phyloP scores from a whole-genome alignment of 1,140 invertebrate genomes.

The Papilio polytes region DNA sequence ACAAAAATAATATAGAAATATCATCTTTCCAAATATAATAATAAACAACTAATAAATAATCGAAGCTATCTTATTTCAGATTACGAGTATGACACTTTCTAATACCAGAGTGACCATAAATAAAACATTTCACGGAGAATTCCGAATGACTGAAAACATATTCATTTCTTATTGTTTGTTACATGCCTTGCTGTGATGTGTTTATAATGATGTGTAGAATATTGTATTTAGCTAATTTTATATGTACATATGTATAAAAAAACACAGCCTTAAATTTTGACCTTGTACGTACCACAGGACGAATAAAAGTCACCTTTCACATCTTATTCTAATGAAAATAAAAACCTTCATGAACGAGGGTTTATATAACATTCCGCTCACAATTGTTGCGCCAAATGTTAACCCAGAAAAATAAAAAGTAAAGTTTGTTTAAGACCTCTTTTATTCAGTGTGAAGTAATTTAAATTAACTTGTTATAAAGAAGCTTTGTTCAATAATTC shows the following conservation, averaged over 20 bases:
- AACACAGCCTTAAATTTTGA: not conserved
- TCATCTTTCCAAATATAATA: no score
- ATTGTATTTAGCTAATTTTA: not conserved
- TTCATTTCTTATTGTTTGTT: no score
- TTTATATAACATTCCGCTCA: not conserved
- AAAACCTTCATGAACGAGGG: slow-evolving; percentile 12
- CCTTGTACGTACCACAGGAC: not conserved
- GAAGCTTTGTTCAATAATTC: no score
- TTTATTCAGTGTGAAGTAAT: not conserved
- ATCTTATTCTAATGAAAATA: not conserved
- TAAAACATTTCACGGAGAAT: no score
- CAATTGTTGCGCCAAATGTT: not conserved
- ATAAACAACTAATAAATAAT: no score
- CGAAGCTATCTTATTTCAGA: no score
- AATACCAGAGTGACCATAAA: no score
- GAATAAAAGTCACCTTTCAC: slow-evolving; percentile 18
- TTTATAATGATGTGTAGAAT: not conserved
- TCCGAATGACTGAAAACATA: no score
- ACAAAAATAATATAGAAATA: no score
- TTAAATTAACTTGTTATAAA: not conserved
- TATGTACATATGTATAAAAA: not conserved
- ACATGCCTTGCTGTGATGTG: no score
- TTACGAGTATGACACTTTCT: no score
- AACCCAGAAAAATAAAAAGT: not conserved
- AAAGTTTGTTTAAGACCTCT: not conserved